phyloP scores from a whole-genome alignment of 2,113 vertebrate genomes.

The Percopsis transmontana region DNA sequence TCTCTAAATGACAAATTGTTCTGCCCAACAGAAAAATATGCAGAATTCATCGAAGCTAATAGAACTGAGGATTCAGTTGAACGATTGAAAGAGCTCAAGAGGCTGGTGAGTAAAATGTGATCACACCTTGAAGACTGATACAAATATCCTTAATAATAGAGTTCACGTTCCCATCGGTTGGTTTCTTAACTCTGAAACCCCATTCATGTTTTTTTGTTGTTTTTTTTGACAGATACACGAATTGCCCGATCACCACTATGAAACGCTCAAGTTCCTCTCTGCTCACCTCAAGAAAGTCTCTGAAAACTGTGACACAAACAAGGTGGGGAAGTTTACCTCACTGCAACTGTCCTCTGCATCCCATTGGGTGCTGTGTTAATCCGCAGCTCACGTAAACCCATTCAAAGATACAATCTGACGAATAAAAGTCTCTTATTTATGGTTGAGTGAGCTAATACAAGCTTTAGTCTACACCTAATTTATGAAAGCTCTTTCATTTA shows the following conservation, averaged over 20 bases:
- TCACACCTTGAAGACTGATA: not conserved
- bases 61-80: slow-evolving; percentile 92
- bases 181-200: slow-evolving; percentile 5
- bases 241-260: slow-evolving; percentile 94
- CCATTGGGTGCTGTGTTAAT: not conserved
- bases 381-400: not conserved
- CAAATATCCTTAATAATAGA: slow-evolving; percentile 1
- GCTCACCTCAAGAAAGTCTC: slow-evolving; percentile 94
- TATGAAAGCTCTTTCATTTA: too few relatives aligned
- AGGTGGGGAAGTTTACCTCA: slow-evolving; percentile 74
- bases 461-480: too few relatives aligned
- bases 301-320: slow-evolving; percentile 97
- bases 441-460: too few relatives aligned
- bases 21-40: slow-evolving; percentile 87
- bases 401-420: not conserved
- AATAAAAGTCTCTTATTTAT: too few relatives aligned
- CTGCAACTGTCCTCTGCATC: not conserved
- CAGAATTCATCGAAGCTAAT: slow-evolving; percentile 96
- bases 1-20: not conserved
- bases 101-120: slow-evolving; percentile 82
- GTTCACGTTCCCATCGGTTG: not conserved
- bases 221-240: slow-evolving; percentile 84
- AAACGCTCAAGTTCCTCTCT: slow-evolving; percentile 96
- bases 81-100: slow-evolving; percentile 91
- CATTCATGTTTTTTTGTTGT: not conserved